phyloP scores from a whole-genome alignment of 2,888 invertebrate genomes.

The Latrodectus hesperus region DNA sequence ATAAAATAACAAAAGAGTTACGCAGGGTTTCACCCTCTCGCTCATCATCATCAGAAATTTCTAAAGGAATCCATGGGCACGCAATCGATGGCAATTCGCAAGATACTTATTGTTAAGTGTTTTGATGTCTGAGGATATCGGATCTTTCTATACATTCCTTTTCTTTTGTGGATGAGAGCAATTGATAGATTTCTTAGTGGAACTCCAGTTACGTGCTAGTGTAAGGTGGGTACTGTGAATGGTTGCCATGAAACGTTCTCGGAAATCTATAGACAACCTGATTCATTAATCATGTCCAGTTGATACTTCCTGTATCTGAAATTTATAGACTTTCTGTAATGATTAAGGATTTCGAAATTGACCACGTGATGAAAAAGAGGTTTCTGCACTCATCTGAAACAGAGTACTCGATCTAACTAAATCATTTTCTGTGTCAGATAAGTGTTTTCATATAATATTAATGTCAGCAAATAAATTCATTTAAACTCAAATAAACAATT shows the following conservation, averaged over 20 bases:
- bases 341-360: no score
- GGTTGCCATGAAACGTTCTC: slow-evolving; percentile 33
- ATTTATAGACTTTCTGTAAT: background rate
- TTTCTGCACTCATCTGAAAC: no score
- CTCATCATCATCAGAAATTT: slow-evolving; percentile 25
- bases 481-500: no score
- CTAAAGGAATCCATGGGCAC: slow-evolving; percentile 9
- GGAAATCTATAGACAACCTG: slow-evolving; percentile 17
- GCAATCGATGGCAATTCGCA: slow-evolving; percentile 60
- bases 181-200: slow-evolving; percentile 50
- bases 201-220: slow-evolving; percentile 11
- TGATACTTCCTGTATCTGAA: slow-evolving; percentile 16
- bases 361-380: no score
- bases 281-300: slow-evolving; percentile 52
- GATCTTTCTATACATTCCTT: slow-evolving; percentile 57
- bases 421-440: no score
- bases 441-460: no score
- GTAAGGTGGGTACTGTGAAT: slow-evolving; percentile 32
- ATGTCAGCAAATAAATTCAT: no score
- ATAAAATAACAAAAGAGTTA: background rate
- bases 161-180: slow-evolving; percentile 39
- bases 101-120: slow-evolving; percentile 65
- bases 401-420: no score
- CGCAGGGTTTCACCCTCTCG: background rate
- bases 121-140: slow-evolving; percentile 57